phyloP scores from a whole-genome alignment of 1,140 invertebrate genomes.

The Glossosoma conforme region DNA sequence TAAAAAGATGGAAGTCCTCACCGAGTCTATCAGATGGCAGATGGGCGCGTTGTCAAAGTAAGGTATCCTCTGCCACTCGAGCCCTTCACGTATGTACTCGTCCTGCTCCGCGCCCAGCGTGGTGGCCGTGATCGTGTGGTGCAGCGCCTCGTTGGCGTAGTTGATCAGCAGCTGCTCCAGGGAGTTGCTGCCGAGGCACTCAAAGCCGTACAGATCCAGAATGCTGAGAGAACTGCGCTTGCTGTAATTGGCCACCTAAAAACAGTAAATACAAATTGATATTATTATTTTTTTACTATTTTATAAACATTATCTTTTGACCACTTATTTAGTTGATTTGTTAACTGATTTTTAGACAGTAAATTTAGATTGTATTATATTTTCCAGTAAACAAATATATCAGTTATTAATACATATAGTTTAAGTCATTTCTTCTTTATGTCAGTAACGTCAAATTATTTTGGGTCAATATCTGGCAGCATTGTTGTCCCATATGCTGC shows the following conservation, averaged over 20 bases:
- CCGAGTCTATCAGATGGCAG: conserved; percentile 34
- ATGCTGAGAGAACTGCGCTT: conserved; percentile 63
- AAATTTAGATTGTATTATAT: too few relatives aligned
- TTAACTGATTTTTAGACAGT: too few relatives aligned
- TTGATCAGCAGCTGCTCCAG: conserved; percentile 85
- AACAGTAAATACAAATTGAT: conserved; percentile 16
- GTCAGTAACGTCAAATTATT: background rate
- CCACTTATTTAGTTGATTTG: too few relatives aligned
- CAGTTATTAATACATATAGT: conserved; percentile 5
- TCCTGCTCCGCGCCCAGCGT: conserved; percentile 79
- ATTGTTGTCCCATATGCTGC: too few relatives aligned
- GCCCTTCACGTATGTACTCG: conserved; percentile 72
- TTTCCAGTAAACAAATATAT: too few relatives aligned
- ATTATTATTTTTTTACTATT: conserved; percentile 6
- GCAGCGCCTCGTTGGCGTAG: conserved; percentile 87
- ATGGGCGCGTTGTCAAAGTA: conserved; percentile 63
- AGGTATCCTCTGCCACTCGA: conserved; percentile 64
- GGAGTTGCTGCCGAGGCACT: conserved; percentile 68
- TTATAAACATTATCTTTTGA: conserved; percentile 1
- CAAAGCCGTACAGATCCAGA: conserved; percentile 86
- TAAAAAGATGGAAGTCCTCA: too few relatives aligned
- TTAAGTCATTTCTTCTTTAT: background rate
- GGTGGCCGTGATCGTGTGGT: conserved; percentile 65
- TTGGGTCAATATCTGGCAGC: too few relatives aligned
- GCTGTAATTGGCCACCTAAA: conserved; percentile 46